A percentile compares a stretch with the other conserved stretches of the same genome.
Evolutionary conservation across 2,113 vertebrate species (phyloP).

Genomic region (Riparia riparia): DNA sequence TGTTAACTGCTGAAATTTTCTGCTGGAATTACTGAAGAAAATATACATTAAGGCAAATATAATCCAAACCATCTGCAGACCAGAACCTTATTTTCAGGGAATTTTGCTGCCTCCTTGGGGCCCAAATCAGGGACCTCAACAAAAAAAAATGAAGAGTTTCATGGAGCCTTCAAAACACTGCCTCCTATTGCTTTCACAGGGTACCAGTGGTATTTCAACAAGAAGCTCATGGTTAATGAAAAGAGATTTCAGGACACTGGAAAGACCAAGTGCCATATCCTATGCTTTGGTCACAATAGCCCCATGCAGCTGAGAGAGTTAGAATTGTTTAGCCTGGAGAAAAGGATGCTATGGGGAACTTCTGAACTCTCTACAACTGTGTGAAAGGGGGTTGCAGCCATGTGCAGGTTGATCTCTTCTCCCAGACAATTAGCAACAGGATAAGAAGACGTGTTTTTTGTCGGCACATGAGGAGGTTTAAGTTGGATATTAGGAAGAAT

Average conservation of each 20-base stretch:
- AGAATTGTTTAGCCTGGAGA: neutral
- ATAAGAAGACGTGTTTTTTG: neutral
- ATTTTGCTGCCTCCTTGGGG: neutral
- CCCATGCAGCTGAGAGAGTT: neutral
- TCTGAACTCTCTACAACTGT: neutral
- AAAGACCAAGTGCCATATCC: neutral
- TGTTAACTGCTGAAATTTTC: neutral
- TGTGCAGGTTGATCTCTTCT: neutral
- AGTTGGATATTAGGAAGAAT: neutral
- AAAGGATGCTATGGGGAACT: neutral
- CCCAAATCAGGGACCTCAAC: neutral
- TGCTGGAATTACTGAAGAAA: neutral
- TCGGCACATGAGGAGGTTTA: neutral
- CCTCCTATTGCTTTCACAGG: neutral
- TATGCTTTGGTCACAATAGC: neutral
- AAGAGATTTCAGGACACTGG: neutral
- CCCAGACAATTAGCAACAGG: neutral
- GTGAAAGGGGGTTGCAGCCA: accelerated
- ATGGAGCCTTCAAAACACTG: neutral
- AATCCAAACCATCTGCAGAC: neutral
- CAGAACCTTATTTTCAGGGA: neutral
- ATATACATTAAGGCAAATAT: neutral
- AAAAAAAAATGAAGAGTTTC: neutral
- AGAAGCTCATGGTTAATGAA: neutral
- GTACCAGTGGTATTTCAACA: neutral